Percentiles rank a stretch among this genome's conserved stretches.
phyloP scores from a whole-genome alignment of 2,113 vertebrate genomes.

The Rhynchomys soricoides region DNA sequence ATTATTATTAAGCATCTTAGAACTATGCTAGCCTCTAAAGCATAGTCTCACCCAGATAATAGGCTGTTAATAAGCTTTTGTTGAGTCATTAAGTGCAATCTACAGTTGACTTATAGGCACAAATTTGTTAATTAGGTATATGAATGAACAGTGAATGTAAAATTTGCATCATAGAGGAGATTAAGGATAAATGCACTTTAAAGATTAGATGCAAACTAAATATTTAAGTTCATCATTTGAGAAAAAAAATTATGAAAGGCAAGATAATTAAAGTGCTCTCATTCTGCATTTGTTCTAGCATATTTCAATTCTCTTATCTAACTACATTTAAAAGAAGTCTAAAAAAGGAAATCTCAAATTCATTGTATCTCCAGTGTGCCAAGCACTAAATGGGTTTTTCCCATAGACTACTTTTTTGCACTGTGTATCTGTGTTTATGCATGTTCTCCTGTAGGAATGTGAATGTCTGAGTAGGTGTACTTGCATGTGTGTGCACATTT shows the following conservation, averaged over 20 bases:
- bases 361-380: neutral
- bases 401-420: neutral
- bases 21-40: slow-evolving; percentile 22
- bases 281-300: slow-evolving; percentile 35
- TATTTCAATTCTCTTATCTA: slow-evolving; percentile 49
- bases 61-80: slow-evolving; percentile 52
- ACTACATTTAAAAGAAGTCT: slow-evolving; percentile 36
- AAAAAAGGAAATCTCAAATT: neutral
- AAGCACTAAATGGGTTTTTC: neutral
- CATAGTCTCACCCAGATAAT: slow-evolving; percentile 37
- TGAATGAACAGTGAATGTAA: slow-evolving; percentile 50
- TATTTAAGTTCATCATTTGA: slow-evolving; percentile 50
- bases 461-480: neutral
- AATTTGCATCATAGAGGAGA: slow-evolving; percentile 56
- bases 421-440: neutral
- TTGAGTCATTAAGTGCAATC: slow-evolving; percentile 57
- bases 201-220: slow-evolving; percentile 56
- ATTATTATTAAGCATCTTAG: slow-evolving; percentile 32
- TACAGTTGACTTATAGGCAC: slow-evolving; percentile 46
- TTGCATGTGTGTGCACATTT: neutral
- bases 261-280: slow-evolving; percentile 56
- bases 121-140: slow-evolving; percentile 64
- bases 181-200: slow-evolving; percentile 56
- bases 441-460: neutral
- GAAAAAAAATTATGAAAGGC: slow-evolving; percentile 66